Evolutionary conservation across 2,113 vertebrate genomes (phyloP), one percentile per base, ranked within the genome.

Genomic region (Cephalopterus ornatus): DNA sequence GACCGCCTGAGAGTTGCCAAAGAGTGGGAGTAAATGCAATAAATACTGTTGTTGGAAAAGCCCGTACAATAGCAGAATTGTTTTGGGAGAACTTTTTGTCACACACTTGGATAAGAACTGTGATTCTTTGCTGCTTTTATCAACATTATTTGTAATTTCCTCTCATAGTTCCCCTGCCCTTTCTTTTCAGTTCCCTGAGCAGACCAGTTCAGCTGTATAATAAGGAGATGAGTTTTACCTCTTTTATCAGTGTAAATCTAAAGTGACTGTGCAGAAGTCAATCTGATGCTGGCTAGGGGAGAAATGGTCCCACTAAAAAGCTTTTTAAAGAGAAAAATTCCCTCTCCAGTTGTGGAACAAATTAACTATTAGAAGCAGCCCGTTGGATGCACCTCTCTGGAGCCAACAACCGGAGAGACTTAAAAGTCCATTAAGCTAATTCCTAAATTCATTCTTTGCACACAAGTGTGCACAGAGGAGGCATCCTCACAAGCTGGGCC

Each of bases 381-480:
- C 74, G 47, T 8, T 88, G 83, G 76, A 92, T 86, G 50, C 19
- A 63, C n/a, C 56, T 96, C 90, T 88, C 88, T 86, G 77, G 91
- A 83, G 79, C 83, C 1, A 5, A 23, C 42, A 73, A 84, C 83
- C 76, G 68, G 79, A 46, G 92, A 88, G 88, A 79, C 85, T 93
- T 92, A 70, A 50, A 94, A 94, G 85, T 84, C 83, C 65, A 85
- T 93, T 95, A 91, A 14, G 9, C 15, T 92, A 75, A 92, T 81
- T 65, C 56, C 49, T 81, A 37, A 86, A 85, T 85, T 90, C 44
- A 22, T 92, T 67, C 82, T 84, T 63, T 75, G 65, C 68, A 49
- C 44, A 11, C 12, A 46, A 46, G 35, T 0, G 1, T 70, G 66
- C 80, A 50, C 83, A 61, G 66, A 96, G 79, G 55, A 96, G 63